Conservation (phyloP, 2,888 invertebrate genomes). For the Aphidius colemani region DNA sequence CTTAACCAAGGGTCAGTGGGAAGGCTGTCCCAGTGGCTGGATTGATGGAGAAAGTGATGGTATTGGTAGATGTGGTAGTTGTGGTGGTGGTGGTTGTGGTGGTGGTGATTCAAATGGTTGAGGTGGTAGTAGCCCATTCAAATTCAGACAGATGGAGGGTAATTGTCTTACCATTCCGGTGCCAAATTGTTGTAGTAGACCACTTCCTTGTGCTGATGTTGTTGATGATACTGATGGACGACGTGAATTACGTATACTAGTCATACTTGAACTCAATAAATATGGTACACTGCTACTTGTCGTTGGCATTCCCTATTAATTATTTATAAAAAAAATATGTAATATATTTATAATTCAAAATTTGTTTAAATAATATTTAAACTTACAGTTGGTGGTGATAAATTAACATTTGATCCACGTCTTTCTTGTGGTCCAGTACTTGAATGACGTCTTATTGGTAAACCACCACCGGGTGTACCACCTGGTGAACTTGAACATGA, state of each 20-base stretch:
- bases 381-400: slow-evolving; percentile 86
- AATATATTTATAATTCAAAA: too few relatives aligned
- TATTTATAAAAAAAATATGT: too few relatives aligned
- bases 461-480: slow-evolving; percentile 71
- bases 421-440: slow-evolving; percentile 91
- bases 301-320: slow-evolving; percentile 86
- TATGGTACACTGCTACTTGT: slow-evolving; percentile 88
- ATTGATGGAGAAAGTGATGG: slow-evolving; percentile 61
- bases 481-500: slow-evolving; percentile 84
- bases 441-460: slow-evolving; percentile 87
- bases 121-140: slow-evolving; percentile 65
- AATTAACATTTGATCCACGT: slow-evolving; percentile 80
- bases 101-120: slow-evolving; percentile 29
- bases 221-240: slow-evolving; percentile 75
- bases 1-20: slow-evolving; percentile 63
- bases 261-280: slow-evolving; percentile 79
- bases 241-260: slow-evolving; percentile 72
- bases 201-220: slow-evolving; percentile 70
- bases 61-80: slow-evolving; percentile 40
- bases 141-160: slow-evolving; percentile 69
- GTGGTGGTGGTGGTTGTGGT: slow-evolving; percentile 29
- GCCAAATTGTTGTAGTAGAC: slow-evolving; percentile 86
- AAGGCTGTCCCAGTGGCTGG: slow-evolving; percentile 63
- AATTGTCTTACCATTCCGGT: slow-evolving; percentile 92
- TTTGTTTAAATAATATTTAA: too few relatives aligned